These are phyloP conservation scores for Brachystomella parvula DNA, from an alignment of 1,140 invertebrate species.

Conservation along the genomic window DNA sequence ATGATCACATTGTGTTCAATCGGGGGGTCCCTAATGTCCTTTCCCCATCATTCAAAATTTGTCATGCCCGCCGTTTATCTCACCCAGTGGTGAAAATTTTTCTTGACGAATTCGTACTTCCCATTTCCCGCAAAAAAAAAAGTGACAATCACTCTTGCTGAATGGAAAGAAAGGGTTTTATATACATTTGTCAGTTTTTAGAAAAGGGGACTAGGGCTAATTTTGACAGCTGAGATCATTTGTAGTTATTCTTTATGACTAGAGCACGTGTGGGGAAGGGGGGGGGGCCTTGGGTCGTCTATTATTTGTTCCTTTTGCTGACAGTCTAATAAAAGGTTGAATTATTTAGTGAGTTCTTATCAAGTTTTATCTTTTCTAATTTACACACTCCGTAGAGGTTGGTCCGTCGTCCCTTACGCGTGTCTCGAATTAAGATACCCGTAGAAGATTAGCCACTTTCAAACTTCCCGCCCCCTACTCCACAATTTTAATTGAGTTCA, in stretches of 20 bases:
- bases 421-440: background rate
- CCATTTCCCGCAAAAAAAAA: too few species aligned
- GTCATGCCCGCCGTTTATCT: too few species aligned
- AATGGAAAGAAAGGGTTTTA: background rate
- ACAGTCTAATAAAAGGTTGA: constrained; percentile 8
- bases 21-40: too few species aligned
- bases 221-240: too few species aligned
- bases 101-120: too few species aligned
- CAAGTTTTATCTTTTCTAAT: background rate
- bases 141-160: background rate
- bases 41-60: too few species aligned
- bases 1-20: too few species aligned
- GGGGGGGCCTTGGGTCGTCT: background rate
- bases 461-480: background rate
- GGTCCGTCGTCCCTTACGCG: background rate
- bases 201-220: too few species aligned
- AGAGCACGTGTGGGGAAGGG: too few species aligned
- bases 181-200: background rate
- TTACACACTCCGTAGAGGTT: background rate
- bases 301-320: background rate
- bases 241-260: too few species aligned
- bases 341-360: constrained; percentile 1
- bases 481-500: background rate
- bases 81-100: too few species aligned
- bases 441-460: background rate